Evolutionary conservation across 2,888 invertebrate genomes (phyloP), one percentile per base, ranked within the genome.

Genomic region (Eucera pruinosa): DNA sequence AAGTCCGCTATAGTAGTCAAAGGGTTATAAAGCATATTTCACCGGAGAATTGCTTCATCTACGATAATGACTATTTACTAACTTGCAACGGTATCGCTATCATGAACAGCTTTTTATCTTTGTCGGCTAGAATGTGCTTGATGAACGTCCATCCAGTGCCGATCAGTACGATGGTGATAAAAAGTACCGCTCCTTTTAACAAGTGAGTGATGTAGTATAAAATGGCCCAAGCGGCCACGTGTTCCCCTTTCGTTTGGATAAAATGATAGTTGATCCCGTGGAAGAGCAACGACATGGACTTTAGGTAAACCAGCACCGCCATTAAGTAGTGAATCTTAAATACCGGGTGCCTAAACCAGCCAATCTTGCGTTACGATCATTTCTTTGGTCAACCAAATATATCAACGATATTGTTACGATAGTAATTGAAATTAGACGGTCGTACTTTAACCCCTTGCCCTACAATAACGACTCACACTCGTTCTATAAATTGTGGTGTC

Each of bases 121-220:
- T 96, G 86, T 98, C 98, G 0, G 98, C 97, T 27, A 99, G 94
- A 83, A 99, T 97, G 92, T 99, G 98, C 90, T 99, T 99, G 86
- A 99, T 98, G 91, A 99, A 99, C 45, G 98, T 98, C 98, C 99
- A 99, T 0, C 99, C 99, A 6, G 99, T 98, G 55, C 99, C 99
- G 84, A 99, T 97, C 13, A 99, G 94, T 13, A 99, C 96, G 83
- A 99, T 96, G 0, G 98, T 98, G 73, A 99, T 98, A 90, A 99
- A 99, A 61, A 99, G 93, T 52, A 99, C 95, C 0, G 98, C 97
- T 13, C 98, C 97, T 92, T 97, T 97, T 70, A 98, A 93, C 95
- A 99, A 94, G 94, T 99, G 99, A n/a, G 98, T 98, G 64, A 99
- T 96, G 90, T 99, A 99, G 92, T 96, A 99, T 1, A 99, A 93